These are phyloP conservation scores for Tetragnatha versicolor DNA, from an alignment of 1,140 invertebrate species.

Conservation along the genomic window DNA sequence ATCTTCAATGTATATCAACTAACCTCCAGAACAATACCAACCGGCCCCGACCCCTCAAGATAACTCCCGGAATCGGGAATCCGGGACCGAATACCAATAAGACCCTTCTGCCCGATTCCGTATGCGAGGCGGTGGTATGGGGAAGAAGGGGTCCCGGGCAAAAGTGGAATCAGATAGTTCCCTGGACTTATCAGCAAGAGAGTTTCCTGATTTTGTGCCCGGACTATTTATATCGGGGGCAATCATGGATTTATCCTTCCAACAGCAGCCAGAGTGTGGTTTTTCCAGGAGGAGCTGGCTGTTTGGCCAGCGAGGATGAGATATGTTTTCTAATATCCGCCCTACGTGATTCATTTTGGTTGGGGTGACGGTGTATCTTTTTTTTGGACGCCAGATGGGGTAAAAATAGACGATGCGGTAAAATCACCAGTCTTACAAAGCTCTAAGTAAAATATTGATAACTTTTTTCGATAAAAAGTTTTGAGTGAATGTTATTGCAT, in stretches of 20 bases:
- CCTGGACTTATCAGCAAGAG: constrained; percentile 24
- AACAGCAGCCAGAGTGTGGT: background rate
- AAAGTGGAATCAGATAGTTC: constrained; percentile 52
- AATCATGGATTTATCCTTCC: constrained; percentile 31
- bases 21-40: constrained; percentile 31
- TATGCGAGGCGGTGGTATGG: background rate
- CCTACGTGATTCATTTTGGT: constrained; percentile 8
- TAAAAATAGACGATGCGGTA: too few species aligned
- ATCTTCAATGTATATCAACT: constrained; percentile 50
- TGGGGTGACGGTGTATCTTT: too few species aligned
- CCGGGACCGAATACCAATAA: constrained; percentile 42
- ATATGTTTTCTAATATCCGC: constrained; percentile 1
- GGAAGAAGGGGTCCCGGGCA: background rate
- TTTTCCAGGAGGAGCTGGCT: background rate
- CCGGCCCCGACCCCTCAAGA: background rate
- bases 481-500: too few species aligned
- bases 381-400: too few species aligned
- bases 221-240: constrained; percentile 32
- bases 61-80: constrained; percentile 34
- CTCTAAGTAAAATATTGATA: too few species aligned
- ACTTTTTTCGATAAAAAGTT: too few species aligned
- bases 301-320: background rate
- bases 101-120: background rate
- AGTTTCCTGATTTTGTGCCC: constrained; percentile 38
- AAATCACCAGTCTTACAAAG: too few species aligned